Evolutionary conservation across 2,797 vertebrate species (phyloP).

Genomic region (Atherinosoma microstoma): DNA sequence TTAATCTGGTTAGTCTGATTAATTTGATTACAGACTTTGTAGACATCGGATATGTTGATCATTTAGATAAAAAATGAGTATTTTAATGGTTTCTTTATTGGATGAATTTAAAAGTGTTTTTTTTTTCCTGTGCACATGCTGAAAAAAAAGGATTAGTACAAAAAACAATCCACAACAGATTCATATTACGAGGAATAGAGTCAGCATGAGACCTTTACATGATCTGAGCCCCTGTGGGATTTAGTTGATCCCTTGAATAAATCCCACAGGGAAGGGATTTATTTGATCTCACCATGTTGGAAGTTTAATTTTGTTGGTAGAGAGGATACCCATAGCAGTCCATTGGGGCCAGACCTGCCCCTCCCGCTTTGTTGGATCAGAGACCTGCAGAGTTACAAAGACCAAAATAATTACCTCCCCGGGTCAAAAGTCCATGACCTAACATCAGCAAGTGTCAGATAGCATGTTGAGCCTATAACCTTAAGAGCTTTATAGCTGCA

Average conservation of each 20-base stretch:
- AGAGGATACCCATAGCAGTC: slow-evolving; percentile 8
- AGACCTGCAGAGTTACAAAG: slow-evolving; percentile 22
- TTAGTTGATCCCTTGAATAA: slow-evolving; percentile 13
- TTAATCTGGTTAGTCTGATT: neutral
- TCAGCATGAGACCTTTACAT: neutral
- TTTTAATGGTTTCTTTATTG: neutral
- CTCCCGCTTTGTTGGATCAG: slow-evolving; percentile 15
- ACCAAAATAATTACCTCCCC: slow-evolving; percentile 59
- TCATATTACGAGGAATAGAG: slow-evolving; percentile 1
- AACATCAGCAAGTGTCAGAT: slow-evolving; percentile 64
- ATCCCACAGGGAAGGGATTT: slow-evolving; percentile 1
- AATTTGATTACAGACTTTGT: neutral
- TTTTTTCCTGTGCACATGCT: neutral
- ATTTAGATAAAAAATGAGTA: neutral
- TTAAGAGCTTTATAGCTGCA: slow-evolving; percentile 2
- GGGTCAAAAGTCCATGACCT: slow-evolving; percentile 55
- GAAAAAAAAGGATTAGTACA: slow-evolving; percentile 13
- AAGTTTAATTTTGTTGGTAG: slow-evolving; percentile 20
- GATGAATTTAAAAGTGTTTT: neutral
- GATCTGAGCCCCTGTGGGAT: slow-evolving; percentile 7
- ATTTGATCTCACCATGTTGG: slow-evolving; percentile 29
- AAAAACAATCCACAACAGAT: slow-evolving; percentile 18
- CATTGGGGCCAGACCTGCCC: slow-evolving; percentile 23
- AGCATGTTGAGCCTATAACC: slow-evolving; percentile 50
- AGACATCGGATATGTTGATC: neutral